Percentiles rank a stretch among this genome's conserved stretches.
These are phyloP conservation scores for Nemotelus pantherinus DNA, from an alignment of 2,888 invertebrate genomes.

Conservation along the genomic window DNA sequence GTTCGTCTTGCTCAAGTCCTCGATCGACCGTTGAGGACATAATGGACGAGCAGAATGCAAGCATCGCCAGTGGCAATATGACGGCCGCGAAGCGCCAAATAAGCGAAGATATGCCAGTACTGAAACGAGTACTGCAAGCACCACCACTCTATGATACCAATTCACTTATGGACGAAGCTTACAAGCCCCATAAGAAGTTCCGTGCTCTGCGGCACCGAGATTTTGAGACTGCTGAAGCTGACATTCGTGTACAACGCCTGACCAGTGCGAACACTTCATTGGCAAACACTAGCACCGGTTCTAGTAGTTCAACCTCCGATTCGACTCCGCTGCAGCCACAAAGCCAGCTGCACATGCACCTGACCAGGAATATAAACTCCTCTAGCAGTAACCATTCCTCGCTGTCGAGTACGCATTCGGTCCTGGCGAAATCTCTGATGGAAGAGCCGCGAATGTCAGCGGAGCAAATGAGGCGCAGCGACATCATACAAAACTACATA, in stretches of 20 bases:
- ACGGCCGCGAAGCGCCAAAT: slow-evolving; percentile 66
- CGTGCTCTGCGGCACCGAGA: slow-evolving; percentile 83
- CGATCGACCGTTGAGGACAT: slow-evolving; percentile 85
- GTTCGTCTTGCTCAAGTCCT: slow-evolving; percentile 87
- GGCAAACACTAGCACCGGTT: slow-evolving; percentile 51
- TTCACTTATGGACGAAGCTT: slow-evolving; percentile 92
- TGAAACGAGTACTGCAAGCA: slow-evolving; percentile 91
- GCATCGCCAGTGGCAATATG: slow-evolving; percentile 46
- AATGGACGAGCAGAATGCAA: slow-evolving; percentile 66
- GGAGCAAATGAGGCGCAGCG: slow-evolving; percentile 90
- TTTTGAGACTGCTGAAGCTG: slow-evolving; percentile 78
- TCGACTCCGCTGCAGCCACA: slow-evolving; percentile 57
- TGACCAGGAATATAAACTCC: slow-evolving; percentile 67
- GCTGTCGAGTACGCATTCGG: slow-evolving; percentile 87
- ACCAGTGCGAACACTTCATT: slow-evolving; percentile 47
- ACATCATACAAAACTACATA: slow-evolving; percentile 91
- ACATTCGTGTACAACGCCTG: slow-evolving; percentile 63
- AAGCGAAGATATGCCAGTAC: slow-evolving; percentile 90
- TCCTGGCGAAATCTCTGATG: slow-evolving; percentile 88
- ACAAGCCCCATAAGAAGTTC: slow-evolving; percentile 96
- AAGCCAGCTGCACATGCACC: slow-evolving; percentile 67
- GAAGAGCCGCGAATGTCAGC: slow-evolving; percentile 94
- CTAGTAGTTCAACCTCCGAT: slow-evolving; percentile 51
- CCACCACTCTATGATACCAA: slow-evolving; percentile 91
- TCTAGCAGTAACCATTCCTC: slow-evolving; percentile 65